A percentile compares a stretch with the other conserved stretches of the same genome.
Evolutionary conservation across 1,140 invertebrate species (phyloP).

Genomic region (Penaeus japonicus): DNA sequence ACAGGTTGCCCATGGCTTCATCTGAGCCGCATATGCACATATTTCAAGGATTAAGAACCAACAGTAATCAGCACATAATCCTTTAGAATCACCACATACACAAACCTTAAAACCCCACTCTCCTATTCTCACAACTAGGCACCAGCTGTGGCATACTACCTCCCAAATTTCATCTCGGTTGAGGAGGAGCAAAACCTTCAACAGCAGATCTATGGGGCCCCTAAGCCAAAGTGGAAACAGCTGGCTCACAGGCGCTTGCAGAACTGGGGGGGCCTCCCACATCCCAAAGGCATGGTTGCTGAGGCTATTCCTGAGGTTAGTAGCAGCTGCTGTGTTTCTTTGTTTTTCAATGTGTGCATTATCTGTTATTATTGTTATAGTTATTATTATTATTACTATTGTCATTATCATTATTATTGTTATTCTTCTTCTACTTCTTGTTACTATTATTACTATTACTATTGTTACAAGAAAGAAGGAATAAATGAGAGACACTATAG

Average conservation of each 20-base stretch:
- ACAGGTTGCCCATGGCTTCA: no score
- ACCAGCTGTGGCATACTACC: constrained; percentile 74
- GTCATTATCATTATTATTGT: not conserved
- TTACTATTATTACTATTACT: no score
- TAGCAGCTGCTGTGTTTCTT: no score
- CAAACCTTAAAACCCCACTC: no score
- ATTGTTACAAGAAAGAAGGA: no score
- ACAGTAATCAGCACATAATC: no score
- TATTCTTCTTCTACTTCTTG: no score
- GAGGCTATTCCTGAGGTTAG: constrained; percentile 80
- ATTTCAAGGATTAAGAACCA: no score
- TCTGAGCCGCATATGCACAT: no score
- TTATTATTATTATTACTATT: not conserved
- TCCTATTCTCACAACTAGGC: constrained; percentile 21
- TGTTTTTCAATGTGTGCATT: not conserved
- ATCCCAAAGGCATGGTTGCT: constrained; percentile 92
- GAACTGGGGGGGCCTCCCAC: constrained; percentile 95
- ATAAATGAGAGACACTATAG: no score
- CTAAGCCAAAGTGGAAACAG: constrained; percentile 96
- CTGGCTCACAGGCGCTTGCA: constrained; percentile 88
- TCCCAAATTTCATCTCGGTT: constrained; percentile 88
- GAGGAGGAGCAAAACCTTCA: constrained; percentile 80
- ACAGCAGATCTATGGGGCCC: constrained; percentile 75
- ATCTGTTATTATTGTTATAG: not conserved
- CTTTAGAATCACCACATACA: no score